Percentiles rank a stretch among this genome's conserved stretches.
These are phyloP conservation scores for Heliconius ethilla DNA, from an alignment of 2,888 invertebrate genomes.

Conservation along the genomic window DNA sequence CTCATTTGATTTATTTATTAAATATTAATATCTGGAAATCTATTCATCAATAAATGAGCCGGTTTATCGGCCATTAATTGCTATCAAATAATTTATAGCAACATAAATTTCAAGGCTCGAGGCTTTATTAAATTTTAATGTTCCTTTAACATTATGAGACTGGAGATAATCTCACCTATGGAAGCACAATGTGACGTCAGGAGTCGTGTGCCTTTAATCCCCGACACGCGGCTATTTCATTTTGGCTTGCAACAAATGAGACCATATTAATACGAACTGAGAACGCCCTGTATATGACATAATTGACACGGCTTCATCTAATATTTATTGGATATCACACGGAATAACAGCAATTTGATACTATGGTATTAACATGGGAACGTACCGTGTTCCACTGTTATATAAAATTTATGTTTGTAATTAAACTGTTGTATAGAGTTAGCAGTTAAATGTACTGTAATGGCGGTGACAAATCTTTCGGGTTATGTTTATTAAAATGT, in stretches of 20 bases:
- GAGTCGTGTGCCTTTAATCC: slow-evolving; percentile 66
- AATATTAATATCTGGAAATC: slow-evolving; percentile 30
- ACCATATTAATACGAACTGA: slow-evolving; percentile 69
- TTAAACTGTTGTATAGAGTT: slow-evolving; percentile 48
- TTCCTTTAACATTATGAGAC: slow-evolving; percentile 47
- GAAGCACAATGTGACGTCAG: slow-evolving; percentile 48
- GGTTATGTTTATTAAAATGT: slow-evolving; percentile 39
- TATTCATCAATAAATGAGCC: slow-evolving; percentile 56
- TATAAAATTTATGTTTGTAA: slow-evolving; percentile 59
- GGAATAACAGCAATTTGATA: slow-evolving; percentile 70
- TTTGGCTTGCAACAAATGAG: slow-evolving; percentile 72
- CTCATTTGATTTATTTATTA: slow-evolving; percentile 1
- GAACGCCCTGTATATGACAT: slow-evolving; percentile 60
- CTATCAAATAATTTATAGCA: slow-evolving; percentile 67
- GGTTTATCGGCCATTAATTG: slow-evolving; percentile 62
- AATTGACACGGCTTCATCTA: slow-evolving; percentile 73
- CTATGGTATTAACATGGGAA: slow-evolving; percentile 66
- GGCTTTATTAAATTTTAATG: slow-evolving; percentile 66
- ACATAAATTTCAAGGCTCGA: slow-evolving; percentile 63
- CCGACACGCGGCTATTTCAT: slow-evolving; percentile 75
- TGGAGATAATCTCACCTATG: slow-evolving; percentile 38
- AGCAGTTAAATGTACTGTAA: slow-evolving; percentile 42
- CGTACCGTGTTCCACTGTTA: slow-evolving; percentile 50
- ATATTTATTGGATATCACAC: slow-evolving; percentile 75
- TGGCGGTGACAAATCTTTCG: slow-evolving; percentile 40